Conservation (phyloP, 2,797 vertebrate genomes). For the Notamacropus eugenii region DNA sequence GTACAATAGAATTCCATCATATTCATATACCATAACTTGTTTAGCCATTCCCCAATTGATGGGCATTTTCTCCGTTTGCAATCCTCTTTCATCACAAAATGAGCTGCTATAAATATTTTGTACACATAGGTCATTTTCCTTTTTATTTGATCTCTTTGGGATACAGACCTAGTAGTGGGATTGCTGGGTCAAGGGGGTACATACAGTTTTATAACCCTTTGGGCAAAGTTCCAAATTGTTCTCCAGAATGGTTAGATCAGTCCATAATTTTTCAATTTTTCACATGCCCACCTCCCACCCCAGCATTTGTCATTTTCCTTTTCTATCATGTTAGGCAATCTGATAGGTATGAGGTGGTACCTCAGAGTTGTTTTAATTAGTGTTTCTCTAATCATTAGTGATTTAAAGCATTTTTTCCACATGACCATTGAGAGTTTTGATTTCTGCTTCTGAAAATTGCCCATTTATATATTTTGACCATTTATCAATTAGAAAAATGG, state of each 20-base stretch:
- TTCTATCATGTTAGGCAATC: neutral
- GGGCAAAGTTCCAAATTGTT: neutral
- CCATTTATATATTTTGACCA: neutral
- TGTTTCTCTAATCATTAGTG: neutral
- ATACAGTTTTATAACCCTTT: neutral
- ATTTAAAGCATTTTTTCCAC: neutral
- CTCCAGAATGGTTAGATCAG: neutral
- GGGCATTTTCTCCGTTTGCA: no score
- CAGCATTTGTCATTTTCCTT: neutral
- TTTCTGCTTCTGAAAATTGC: neutral
- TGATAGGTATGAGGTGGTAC: no score
- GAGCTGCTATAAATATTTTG: no score
- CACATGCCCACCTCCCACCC: neutral
- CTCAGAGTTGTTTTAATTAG: neutral
- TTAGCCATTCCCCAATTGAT: no score
- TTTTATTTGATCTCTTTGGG: no score
- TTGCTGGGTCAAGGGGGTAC: no score
- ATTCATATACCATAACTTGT: neutral
- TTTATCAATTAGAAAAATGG: neutral
- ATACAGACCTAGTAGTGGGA: no score
- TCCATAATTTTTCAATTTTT: neutral
- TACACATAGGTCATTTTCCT: no score
- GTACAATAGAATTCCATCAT: neutral
- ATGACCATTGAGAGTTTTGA: neutral
- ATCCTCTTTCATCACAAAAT: no score